Base-by-base conservation (phyloP, 2,113 vertebrate genomes). In the Pelodiscus sinensis region DNA sequence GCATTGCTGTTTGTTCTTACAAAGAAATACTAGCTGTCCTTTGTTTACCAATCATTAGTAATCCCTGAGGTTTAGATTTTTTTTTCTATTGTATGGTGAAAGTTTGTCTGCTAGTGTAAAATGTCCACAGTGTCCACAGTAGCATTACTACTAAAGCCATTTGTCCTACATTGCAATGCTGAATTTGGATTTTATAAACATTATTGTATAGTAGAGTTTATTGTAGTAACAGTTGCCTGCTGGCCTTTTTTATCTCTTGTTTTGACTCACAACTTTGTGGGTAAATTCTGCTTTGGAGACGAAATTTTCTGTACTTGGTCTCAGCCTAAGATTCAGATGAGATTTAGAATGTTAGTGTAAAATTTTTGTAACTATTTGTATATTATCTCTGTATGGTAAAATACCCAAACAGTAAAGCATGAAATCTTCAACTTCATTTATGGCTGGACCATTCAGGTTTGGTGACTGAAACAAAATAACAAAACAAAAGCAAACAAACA, bases 11-110 rank as follows among this genome's bases (percentile, higher is more conserved):
- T 92, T 95, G 75, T 55, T 96, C 24, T 82, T 83, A 94, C 81
- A 77, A 81, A 87, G 94, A 89, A 90, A 88, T 29, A 82, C 85
- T 94, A 86, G 88, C 80, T 97, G 93, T 77, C 85, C 85, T 79
- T 95, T 96, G 93, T 91, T 96, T 94, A 88, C 73, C 55, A 55
- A 78, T 58, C 89, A 81, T 93, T 93, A 91, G 35, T 88, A 96
- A 95, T 88, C 90, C 87, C 55, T 92, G 89, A 85, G 80, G 84
- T 85, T 24, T 93, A 55, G 57, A 81, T 96, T 96, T 71, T 57
- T 94, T 97, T 94, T 90, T 84, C 71, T 94, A 91, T 35, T 0
- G 0, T 85, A 71, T 3, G 62, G 94, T 96, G 89, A 90, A 95
- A 94, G 93, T 54, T 94, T 71, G 35, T 91, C 21, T 93, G 71